Conservation (phyloP, 2,113 vertebrate genomes). For the Odontophorus gujanensis region DNA sequence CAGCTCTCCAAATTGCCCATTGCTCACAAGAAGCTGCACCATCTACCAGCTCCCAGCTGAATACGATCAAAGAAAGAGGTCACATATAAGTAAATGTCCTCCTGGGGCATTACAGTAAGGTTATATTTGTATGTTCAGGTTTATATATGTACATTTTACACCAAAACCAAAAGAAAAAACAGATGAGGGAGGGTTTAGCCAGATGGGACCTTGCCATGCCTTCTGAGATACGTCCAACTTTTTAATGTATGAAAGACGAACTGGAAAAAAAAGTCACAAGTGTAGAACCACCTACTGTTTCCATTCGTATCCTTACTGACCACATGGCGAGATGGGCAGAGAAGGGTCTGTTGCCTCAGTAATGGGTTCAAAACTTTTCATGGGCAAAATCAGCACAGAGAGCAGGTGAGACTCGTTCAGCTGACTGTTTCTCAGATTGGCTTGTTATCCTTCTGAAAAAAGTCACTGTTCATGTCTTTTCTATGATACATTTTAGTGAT, state of each 20-base stretch:
- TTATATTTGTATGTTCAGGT: constrained; percentile 8
- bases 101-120: constrained; percentile 11
- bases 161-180: constrained; percentile 1
- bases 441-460: neutral
- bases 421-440: neutral
- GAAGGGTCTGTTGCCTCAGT: neutral
- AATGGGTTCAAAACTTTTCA: neutral
- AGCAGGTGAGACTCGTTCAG: neutral
- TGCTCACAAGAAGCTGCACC: neutral
- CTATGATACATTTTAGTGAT: neutral
- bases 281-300: neutral
- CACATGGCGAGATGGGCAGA: accelerated
- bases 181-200: neutral
- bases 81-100: constrained; percentile 7
- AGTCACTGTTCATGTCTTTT: neutral
- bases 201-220: neutral
- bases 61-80: neutral
- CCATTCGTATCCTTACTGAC: neutral
- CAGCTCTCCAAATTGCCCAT: neutral
- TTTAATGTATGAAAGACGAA: neutral
- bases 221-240: neutral
- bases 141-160: neutral
- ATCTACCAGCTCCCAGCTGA: neutral
- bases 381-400: neutral
- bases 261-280: neutral